Conservation (phyloP, 2,113 vertebrate species). For the Riparia riparia region DNA sequence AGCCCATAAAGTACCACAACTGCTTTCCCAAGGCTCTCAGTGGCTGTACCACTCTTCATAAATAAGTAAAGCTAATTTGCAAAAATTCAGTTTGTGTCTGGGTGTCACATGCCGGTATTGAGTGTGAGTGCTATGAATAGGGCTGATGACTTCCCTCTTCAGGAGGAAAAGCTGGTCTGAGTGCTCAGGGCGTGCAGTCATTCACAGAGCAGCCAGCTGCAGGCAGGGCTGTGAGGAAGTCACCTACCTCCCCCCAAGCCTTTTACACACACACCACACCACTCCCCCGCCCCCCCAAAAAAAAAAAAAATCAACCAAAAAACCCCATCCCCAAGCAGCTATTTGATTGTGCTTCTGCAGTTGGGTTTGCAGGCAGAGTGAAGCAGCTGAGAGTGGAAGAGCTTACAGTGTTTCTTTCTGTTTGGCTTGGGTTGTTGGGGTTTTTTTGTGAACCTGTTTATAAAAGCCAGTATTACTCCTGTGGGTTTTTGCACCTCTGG, state of each 20-base stretch:
- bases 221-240: not conserved
- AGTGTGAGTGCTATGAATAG: not conserved
- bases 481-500: not conserved
- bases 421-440: not conserved
- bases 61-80: slow-evolving; percentile 29
- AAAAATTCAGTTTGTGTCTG: not conserved
- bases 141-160: slow-evolving; percentile 21
- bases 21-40: not conserved
- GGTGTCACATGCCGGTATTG: not conserved
- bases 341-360: not conserved
- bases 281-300: not conserved
- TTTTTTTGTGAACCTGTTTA: not conserved
- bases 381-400: accelerated
- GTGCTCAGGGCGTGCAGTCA: accelerated
- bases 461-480: not conserved
- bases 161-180: not conserved
- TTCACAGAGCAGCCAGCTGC: not conserved
- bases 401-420: not conserved
- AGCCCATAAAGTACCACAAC: not conserved
- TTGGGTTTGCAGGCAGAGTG: not conserved
- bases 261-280: too few species aligned
- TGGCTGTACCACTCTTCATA: not conserved
- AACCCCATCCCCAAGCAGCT: accelerated
- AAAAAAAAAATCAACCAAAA: not conserved
- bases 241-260: not conserved